phyloP scores from a whole-genome alignment of 92 coral and sea anemone genomes.

The Epizoanthus ramosus region DNA sequence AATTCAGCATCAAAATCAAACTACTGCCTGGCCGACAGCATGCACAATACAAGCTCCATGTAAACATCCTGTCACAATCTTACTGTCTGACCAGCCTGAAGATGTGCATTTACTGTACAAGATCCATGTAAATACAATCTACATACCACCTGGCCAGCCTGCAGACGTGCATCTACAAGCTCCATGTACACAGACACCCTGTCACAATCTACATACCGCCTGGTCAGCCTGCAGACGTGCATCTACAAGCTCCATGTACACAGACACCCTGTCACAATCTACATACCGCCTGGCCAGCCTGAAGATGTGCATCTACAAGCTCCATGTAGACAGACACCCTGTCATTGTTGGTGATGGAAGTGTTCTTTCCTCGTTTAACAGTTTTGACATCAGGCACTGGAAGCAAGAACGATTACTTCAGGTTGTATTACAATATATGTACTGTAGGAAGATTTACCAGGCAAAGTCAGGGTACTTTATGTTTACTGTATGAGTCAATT shows the following conservation, averaged over 20 bases:
- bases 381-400: constrained; percentile 52
- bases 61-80: constrained; percentile 76
- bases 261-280: constrained; percentile 79
- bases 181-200: constrained; percentile 82
- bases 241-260: constrained; percentile 80
- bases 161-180: constrained; percentile 77
- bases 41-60: no score
- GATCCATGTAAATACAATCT: constrained; percentile 76
- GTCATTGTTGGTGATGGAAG: constrained; percentile 75
- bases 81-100: constrained; percentile 77
- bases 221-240: constrained; percentile 83
- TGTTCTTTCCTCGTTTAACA: constrained; percentile 67
- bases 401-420: background rate
- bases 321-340: constrained; percentile 94
- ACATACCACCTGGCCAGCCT: constrained; percentile 74
- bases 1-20: no score
- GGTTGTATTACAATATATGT: background rate
- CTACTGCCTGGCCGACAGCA: background rate
- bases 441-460: no score
- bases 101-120: constrained; percentile 71
- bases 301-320: constrained; percentile 91
- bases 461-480: background rate
- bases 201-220: constrained; percentile 70
- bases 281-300: constrained; percentile 85
- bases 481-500: background rate